Conservation (phyloP, 2,888 invertebrate genomes). For the Drosophila subquinaria region DNA sequence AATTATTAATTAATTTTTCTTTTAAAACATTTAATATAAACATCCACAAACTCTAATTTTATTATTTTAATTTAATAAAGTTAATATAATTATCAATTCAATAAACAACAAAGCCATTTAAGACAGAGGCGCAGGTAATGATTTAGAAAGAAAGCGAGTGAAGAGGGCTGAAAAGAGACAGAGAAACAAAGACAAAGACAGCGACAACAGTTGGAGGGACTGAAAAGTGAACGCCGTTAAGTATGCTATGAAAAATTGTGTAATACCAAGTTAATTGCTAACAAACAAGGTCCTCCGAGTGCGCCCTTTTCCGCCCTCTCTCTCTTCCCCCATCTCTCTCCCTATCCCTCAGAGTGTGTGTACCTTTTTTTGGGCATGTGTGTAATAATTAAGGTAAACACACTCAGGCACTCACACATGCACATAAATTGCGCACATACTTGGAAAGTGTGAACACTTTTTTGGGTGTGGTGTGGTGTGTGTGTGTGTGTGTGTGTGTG, state of each 20-base stretch:
- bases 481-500: constrained; percentile 1
- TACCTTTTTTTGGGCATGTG: constrained; percentile 47
- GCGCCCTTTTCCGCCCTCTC: neutral
- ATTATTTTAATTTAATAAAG: no score
- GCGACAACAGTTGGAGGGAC: neutral
- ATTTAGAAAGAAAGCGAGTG: neutral
- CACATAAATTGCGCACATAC: constrained; percentile 18
- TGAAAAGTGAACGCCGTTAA: constrained; percentile 42
- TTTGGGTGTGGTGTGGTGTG: constrained; percentile 1
- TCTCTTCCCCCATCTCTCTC: neutral
- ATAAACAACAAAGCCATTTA: neutral
- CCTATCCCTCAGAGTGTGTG: neutral
- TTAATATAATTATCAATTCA: no score
- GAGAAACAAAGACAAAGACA: neutral
- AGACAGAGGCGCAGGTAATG: neutral
- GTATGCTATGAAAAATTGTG: constrained; percentile 72
- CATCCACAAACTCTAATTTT: no score
- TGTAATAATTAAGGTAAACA: constrained; percentile 68
- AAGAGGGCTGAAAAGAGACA: neutral
- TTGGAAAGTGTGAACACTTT: constrained; percentile 11
- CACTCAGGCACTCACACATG: constrained; percentile 8
- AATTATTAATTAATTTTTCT: no score
- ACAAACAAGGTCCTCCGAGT: constrained; percentile 63
- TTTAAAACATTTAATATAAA: no score
- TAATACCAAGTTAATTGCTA: constrained; percentile 75